A percentile compares a stretch with the other conserved stretches of the same genome.
Conservation (phyloP, 2,888 invertebrate genomes). For the Apodemia duryi region DNA sequence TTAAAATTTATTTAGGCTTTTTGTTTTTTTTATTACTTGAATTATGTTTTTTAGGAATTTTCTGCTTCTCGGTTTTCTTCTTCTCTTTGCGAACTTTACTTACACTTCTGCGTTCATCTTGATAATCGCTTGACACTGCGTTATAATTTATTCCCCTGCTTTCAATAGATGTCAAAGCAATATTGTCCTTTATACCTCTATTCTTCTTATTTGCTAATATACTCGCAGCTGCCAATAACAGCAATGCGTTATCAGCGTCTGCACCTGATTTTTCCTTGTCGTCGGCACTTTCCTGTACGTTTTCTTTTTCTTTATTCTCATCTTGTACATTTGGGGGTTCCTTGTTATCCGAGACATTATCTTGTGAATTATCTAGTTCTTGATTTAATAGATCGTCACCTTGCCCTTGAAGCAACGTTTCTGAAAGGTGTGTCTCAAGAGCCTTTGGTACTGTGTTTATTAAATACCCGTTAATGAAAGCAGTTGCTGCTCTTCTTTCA, state of each 20-base stretch:
- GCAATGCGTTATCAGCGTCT: background rate
- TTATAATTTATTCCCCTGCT: no score
- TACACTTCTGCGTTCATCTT: no score
- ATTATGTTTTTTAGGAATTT: no score
- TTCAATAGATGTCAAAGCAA: no score
- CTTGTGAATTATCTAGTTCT: background rate
- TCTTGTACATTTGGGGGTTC: background rate
- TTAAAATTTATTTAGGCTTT: no score
- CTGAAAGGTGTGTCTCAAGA: background rate
- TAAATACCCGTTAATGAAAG: slow-evolving; percentile 33
- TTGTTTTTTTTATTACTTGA: no score
- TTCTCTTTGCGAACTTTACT: no score
- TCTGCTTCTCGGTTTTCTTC: no score
- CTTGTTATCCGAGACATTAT: background rate
- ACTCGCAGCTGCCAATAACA: background rate
- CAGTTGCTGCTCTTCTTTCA: slow-evolving; percentile 28
- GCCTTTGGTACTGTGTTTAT: slow-evolving; percentile 39
- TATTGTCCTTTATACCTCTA: no score
- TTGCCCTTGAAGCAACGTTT: background rate
- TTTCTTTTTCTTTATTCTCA: background rate
- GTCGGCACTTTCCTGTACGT: background rate
- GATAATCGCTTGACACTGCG: no score
- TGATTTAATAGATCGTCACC: background rate
- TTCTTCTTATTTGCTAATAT: background rate
- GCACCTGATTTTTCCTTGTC: background rate